A percentile compares a stretch with the other conserved stretches of the same genome.
phyloP scores from a whole-genome alignment of 2,113 vertebrate species.

The Trichomycterus rosablanca region DNA sequence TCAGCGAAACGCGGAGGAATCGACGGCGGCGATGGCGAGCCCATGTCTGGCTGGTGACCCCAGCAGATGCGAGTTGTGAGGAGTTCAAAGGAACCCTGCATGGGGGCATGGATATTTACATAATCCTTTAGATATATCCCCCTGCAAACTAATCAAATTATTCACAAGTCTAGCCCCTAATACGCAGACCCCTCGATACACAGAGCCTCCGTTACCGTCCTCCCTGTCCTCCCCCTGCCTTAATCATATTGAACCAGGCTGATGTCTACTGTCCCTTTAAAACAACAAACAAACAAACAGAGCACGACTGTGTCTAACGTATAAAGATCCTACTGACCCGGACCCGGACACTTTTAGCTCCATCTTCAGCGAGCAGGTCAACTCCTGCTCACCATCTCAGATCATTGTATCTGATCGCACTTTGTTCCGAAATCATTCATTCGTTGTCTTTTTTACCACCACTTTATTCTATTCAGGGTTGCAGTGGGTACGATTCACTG shows the following conservation, averaged over 20 bases:
- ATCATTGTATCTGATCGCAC: no score
- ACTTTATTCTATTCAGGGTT: no score
- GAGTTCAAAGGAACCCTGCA: slow-evolving; percentile 79
- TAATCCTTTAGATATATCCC: slow-evolving; percentile 81
- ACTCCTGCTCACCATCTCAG: slow-evolving; percentile 55
- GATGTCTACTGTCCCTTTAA: slow-evolving; percentile 72
- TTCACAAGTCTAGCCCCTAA: slow-evolving; percentile 76
- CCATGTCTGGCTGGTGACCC: slow-evolving; percentile 76
- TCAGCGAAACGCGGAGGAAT: slow-evolving; percentile 64
- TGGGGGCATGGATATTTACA: slow-evolving; percentile 75
- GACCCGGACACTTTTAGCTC: slow-evolving; percentile 42
- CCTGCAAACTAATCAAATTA: slow-evolving; percentile 79
- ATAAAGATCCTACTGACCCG: slow-evolving; percentile 58
- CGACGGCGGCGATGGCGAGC: slow-evolving; percentile 60
- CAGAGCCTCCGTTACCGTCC: slow-evolving; percentile 65
- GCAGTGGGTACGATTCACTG: no score
- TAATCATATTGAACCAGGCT: slow-evolving; percentile 69
- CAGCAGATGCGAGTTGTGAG: slow-evolving; percentile 78
- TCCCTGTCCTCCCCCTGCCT: slow-evolving; percentile 52
- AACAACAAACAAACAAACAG: slow-evolving; percentile 62
- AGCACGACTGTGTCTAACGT: slow-evolving; percentile 56
- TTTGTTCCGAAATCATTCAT: no score
- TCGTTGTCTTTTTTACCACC: no score
- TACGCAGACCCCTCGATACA: slow-evolving; percentile 64
- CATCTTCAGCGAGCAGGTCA: slow-evolving; percentile 53